Evolutionary conservation across 2,113 vertebrate genomes (phyloP), one percentile per base, ranked within the genome.

Genomic region (Notothenia rossii): DNA sequence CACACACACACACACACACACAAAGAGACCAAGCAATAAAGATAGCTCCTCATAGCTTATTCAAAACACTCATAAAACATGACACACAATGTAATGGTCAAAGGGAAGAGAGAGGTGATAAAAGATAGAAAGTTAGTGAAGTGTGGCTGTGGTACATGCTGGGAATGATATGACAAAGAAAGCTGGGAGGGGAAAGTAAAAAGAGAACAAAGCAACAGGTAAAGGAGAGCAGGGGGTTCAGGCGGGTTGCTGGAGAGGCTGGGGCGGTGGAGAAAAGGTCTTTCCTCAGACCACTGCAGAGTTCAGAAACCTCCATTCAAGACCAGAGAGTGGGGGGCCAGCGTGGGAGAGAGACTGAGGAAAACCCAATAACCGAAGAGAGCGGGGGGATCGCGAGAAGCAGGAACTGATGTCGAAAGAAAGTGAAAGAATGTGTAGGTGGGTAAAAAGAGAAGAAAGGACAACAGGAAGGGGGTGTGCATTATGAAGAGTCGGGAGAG

Each of bases 291-390:
- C 85, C 77, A 86, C 89, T 66, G 72, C 3, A 36, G 72, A 85
- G 88, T 79, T 79, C 22, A 70, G 86, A 92, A 92, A 94, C 55
- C 89, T 89, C 86, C 86, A 72, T 90, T 89, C 58, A 84, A 79
- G 29, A 74, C n/a, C 58, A 73, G 71, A 50, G 69, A 43, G 64
- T 20, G 15, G 81, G 56, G 60, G 69, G 50, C 1, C 56, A 13
- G 81, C 22, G 66, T 89, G 84, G 86, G 87, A 83, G 83, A 67
- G 25, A 17, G 51, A 63, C 17, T 2, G 36, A 82, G 75, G 58
- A 83, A 81, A 86, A 78, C 87, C 88, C 75, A 67, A 29, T 63
- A 49, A 75, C 85, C 55, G 71, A 77, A 66, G 25, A 12, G 10
- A 74, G 59, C 9, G 8, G 36, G 75, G 69, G 29, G 68, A 58